phyloP scores from a whole-genome alignment of 2,113 vertebrate species.

The Zosterops pallidus region DNA sequence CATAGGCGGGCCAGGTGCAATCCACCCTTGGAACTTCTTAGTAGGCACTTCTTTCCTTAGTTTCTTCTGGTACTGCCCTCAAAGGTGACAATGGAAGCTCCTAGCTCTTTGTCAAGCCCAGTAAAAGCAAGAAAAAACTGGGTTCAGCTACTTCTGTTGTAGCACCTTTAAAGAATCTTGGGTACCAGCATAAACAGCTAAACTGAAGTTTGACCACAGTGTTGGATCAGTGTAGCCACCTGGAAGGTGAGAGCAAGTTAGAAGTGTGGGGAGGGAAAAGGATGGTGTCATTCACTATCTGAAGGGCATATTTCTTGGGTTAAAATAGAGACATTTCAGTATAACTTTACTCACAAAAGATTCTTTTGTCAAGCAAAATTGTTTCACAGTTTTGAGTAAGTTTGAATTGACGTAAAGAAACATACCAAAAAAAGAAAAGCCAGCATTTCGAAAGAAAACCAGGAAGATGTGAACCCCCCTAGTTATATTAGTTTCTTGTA shows the following conservation, averaged over 20 bases:
- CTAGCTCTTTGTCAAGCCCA: background rate
- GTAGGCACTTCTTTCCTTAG: background rate
- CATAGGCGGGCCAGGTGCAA: background rate
- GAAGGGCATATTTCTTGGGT: background rate
- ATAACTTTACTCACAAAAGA: background rate
- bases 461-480: accelerated
- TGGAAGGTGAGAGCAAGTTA: background rate
- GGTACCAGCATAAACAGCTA: background rate
- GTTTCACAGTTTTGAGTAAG: background rate
- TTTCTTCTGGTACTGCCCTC: background rate
- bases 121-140: background rate
- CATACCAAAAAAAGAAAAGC: accelerated
- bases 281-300: background rate
- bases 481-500: background rate
- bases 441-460: background rate
- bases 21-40: background rate
- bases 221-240: background rate
- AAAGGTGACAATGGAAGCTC: background rate
- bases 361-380: background rate
- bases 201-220: background rate
- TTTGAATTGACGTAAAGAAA: background rate
- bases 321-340: background rate
- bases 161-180: background rate
- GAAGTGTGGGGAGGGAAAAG: background rate
- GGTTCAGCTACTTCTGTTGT: background rate